phyloP scores from a whole-genome alignment of 2,113 vertebrate genomes.

The Misgurnus mizolepis region DNA sequence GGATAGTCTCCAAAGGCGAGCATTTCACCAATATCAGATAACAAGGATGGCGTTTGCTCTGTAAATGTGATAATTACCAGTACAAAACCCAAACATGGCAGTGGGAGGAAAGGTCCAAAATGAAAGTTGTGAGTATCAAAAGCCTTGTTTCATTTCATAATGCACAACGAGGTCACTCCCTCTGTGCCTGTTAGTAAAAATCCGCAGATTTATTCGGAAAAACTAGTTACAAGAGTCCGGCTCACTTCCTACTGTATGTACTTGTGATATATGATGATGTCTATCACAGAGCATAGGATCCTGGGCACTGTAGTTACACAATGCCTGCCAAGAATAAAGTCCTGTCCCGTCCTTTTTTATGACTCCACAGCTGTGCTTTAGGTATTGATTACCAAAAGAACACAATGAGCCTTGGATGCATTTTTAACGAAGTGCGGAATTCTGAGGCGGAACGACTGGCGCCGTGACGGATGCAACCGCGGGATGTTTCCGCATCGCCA shows the following conservation, averaged over 20 bases:
- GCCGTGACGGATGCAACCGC: conserved; percentile 38
- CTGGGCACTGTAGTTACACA: conserved; percentile 43
- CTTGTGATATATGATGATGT: conserved; percentile 7
- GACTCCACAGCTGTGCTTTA: conserved; percentile 70
- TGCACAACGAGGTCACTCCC: background rate
- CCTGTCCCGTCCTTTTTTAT: conserved; percentile 59
- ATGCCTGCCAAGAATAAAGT: conserved; percentile 1
- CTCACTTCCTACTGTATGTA: background rate
- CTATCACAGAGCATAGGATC: conserved; percentile 27
- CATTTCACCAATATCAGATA: conserved; percentile 65
- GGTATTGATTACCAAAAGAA: conserved; percentile 73
- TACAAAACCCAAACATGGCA: conserved; percentile 40
- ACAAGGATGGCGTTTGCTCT: conserved; percentile 24
- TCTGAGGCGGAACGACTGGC: conserved; percentile 66
- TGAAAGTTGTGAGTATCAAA: background rate
- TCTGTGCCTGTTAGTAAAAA: background rate
- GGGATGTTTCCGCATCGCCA: conserved; percentile 21
- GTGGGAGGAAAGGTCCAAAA: conserved; percentile 10
- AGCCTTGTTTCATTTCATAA: background rate
- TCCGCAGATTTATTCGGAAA: background rate
- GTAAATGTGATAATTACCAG: conserved; percentile 43
- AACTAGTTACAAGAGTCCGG: background rate
- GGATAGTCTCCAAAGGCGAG: conserved; percentile 69
- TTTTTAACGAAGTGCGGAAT: conserved; percentile 75
- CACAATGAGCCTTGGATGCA: conserved; percentile 57